These are phyloP conservation scores for Macrocentrus cingulum DNA, from an alignment of 1,140 invertebrate species.

Conservation along the genomic window DNA sequence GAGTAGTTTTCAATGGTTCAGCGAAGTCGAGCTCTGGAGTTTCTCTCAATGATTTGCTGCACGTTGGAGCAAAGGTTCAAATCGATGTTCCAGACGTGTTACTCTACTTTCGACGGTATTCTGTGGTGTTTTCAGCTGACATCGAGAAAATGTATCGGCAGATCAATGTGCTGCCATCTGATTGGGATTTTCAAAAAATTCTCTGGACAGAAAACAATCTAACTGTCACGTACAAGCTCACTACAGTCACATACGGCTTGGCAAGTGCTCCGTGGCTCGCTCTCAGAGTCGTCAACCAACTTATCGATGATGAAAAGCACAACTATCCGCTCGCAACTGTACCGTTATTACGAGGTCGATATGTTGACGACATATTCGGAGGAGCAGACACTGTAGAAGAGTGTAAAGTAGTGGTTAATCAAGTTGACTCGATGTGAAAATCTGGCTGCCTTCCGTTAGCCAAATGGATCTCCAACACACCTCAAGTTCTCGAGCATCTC, in stretches of 20 bases:
- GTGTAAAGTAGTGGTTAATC: background rate
- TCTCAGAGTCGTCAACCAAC: slow-evolving; percentile 36
- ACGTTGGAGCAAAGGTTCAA: slow-evolving; percentile 8
- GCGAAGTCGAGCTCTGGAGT: background rate
- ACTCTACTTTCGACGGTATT: slow-evolving; percentile 16
- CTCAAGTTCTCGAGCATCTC: too few species aligned
- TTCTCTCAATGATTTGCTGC: slow-evolving; percentile 19
- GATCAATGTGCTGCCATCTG: slow-evolving; percentile 33
- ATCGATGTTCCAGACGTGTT: slow-evolving; percentile 11
- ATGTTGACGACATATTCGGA: background rate
- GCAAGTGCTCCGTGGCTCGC: slow-evolving; percentile 43
- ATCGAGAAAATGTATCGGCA: slow-evolving; percentile 47
- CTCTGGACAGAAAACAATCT: slow-evolving; percentile 36
- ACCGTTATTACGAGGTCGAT: background rate
- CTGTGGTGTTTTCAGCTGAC: slow-evolving; percentile 35
- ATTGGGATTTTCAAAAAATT: slow-evolving; percentile 40
- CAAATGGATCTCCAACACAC: slow-evolving; percentile 22
- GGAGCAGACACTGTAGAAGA: background rate
- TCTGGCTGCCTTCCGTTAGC: slow-evolving; percentile 24
- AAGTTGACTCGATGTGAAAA: background rate
- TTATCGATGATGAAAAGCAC: slow-evolving; percentile 32
- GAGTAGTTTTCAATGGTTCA: slow-evolving; percentile 20
- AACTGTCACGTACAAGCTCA: slow-evolving; percentile 30
- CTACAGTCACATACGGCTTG: slow-evolving; percentile 46
- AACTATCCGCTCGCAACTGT: slow-evolving; percentile 25